Evolutionary conservation across 2,113 vertebrate genomes (phyloP), one percentile per base, ranked within the genome.

Genomic region (Piprites chloris): DNA sequence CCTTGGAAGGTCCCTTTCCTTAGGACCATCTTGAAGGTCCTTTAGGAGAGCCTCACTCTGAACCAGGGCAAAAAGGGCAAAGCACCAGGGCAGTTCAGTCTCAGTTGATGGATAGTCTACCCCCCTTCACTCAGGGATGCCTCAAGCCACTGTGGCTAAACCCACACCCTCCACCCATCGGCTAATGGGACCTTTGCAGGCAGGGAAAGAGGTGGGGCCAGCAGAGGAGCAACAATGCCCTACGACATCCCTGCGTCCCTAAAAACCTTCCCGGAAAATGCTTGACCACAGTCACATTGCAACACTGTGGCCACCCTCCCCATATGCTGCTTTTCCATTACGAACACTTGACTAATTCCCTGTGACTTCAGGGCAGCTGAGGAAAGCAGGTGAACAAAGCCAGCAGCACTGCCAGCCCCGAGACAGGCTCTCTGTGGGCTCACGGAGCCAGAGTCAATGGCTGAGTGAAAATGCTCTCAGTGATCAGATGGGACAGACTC

Each of bases 361-460:
- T 61, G 55, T 21, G 2, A 42, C 49, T 27, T 7, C 35, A 39
- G 30, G 65, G 62, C 66, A 75, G 80, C 52, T 1, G 3, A 12
- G n/a, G 28, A 71, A 52, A 52, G 59, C 69, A 68, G 63, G 59
- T 6, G 49, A 61, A 11, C 59, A 59, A 27, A 72, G 10, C 53
- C 13, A 2, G 20, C 12, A 32, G 74, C 42, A 42, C 14, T 30
- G 4, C 20, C 2, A 5, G 55, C 42, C 6, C 24, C 4, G 19
- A 41, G 73, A 10, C n/a, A 49, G 62, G 67, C 52, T 58, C 75
- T 65, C 46, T 27, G 71, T 27, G n/a, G 58, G 72, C 50, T 93
- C 22, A 13, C 0, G 0, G 59, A 39, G 41, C 5, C 5, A 3
- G 66, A 17, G n/a, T 1, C 52, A 13, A 39, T 4, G 33, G 79